A percentile compares a stretch with the other conserved stretches of the same genome.
phyloP scores from a whole-genome alignment of 2,888 invertebrate genomes.

The Disparrhopalites patrizii region DNA sequence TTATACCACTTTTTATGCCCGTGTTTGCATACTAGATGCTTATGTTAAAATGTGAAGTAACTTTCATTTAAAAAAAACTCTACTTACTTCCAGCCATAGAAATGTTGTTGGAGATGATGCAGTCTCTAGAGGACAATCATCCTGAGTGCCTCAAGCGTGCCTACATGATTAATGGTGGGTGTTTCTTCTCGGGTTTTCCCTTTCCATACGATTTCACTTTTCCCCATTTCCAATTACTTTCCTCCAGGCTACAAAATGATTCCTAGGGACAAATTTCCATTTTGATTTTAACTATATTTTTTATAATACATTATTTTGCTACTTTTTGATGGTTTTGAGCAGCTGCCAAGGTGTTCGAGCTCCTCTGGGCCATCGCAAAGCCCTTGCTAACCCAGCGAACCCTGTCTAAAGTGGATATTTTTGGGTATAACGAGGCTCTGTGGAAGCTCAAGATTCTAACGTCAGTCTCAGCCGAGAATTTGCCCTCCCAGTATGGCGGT shows the following conservation, averaged over 20 bases:
- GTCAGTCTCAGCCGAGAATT: background rate
- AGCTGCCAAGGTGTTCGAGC: conserved; percentile 23
- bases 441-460: conserved; percentile 14
- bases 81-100: conserved; percentile 13
- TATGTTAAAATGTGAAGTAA: background rate
- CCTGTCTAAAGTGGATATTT: conserved; percentile 16
- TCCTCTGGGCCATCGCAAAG: conserved; percentile 14
- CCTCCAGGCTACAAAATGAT: no score
- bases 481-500: conserved; percentile 21
- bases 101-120: conserved; percentile 11
- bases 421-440: background rate
- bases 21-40: no score
- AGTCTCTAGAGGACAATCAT: conserved; percentile 19
- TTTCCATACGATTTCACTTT: background rate
- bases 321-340: background rate
- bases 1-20: no score
- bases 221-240: no score
- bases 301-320: no score
- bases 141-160: conserved; percentile 16
- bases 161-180: conserved; percentile 12
- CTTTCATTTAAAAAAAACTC: background rate
- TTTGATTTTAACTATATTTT: background rate
- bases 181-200: background rate
- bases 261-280: no score
- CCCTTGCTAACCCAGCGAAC: conserved; percentile 17